Conservation (phyloP, 2,797 vertebrate genomes). For the Naso thynnoides region DNA sequence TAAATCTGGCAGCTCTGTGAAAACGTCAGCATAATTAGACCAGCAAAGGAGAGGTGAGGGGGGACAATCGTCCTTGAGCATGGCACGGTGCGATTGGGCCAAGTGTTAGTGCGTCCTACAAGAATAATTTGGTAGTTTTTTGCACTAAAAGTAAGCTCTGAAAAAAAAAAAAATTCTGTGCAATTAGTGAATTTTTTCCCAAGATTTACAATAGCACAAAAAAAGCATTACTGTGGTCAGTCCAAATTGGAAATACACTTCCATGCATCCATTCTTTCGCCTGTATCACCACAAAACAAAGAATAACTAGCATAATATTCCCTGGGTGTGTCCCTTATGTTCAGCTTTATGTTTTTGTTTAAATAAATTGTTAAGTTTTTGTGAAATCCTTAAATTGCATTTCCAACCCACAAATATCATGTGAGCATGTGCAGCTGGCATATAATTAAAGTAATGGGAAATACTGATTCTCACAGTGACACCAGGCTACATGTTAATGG, state of each 20-base stretch:
- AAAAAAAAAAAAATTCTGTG: neutral
- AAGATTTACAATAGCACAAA: neutral
- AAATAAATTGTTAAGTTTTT: neutral
- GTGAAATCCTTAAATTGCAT: neutral
- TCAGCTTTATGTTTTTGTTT: neutral
- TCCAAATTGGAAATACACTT: neutral
- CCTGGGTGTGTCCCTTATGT: neutral
- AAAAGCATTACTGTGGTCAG: neutral
- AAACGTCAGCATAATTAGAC: too few species aligned
- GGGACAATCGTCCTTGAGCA: too few species aligned
- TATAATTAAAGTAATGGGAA: slow-evolving; percentile 11
- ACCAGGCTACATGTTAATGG: slow-evolving; percentile 21
- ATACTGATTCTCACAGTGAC: slow-evolving; percentile 2
- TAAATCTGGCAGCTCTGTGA: too few species aligned
- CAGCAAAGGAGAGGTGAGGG: too few species aligned
- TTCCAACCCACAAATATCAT: neutral
- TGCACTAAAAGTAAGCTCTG: neutral
- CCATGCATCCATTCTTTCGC: neutral
- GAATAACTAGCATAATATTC: neutral
- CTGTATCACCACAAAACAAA: neutral
- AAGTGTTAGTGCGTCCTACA: too few species aligned
- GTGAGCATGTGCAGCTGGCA: neutral
- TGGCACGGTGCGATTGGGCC: too few species aligned
- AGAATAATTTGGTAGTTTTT: neutral
- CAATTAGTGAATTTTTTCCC: neutral